Percentiles rank a stretch among this genome's conserved stretches.
These are phyloP conservation scores for Zelleria hepariella DNA, from an alignment of 2,888 invertebrate genomes.

Conservation along the genomic window DNA sequence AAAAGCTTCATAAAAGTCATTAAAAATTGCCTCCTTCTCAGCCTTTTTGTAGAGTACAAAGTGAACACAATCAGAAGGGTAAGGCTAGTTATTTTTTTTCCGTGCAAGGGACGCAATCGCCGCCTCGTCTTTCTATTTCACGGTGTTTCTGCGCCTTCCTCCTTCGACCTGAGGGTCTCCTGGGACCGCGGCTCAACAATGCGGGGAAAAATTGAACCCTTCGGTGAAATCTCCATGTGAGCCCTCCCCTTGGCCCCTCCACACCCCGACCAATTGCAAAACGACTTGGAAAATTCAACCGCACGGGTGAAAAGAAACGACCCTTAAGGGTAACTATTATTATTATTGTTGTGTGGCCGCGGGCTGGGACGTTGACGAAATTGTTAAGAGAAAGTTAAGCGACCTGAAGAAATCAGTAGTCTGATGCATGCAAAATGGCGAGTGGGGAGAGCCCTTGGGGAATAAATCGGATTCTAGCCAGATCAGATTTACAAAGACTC, in stretches of 20 bases:
- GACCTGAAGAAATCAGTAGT: background rate
- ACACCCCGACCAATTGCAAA: background rate
- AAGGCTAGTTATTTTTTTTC: no score
- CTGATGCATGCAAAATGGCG: background rate
- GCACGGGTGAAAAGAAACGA: background rate
- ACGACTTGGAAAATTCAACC: background rate
- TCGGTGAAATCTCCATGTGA: slow-evolving; percentile 25
- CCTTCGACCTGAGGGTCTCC: slow-evolving; percentile 14
- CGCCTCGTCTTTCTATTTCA: background rate
- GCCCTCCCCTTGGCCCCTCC: background rate
- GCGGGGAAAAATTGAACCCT: slow-evolving; percentile 33
- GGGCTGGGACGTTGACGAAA: background rate
- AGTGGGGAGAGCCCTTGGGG: no score
- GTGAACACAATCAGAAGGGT: no score
- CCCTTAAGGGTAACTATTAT: background rate
- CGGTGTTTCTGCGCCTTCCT: background rate
- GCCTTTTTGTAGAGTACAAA: no score
- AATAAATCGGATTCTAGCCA: no score
- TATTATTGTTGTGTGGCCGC: background rate
- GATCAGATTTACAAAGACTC: no score
- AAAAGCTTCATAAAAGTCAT: no score
- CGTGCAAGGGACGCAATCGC: no score
- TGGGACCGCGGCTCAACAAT: slow-evolving; percentile 25
- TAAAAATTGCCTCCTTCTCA: no score
- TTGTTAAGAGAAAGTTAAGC: background rate